Base-by-base conservation (phyloP, 23 tunicate genomes). In the Ascidia mentula region DNA sequence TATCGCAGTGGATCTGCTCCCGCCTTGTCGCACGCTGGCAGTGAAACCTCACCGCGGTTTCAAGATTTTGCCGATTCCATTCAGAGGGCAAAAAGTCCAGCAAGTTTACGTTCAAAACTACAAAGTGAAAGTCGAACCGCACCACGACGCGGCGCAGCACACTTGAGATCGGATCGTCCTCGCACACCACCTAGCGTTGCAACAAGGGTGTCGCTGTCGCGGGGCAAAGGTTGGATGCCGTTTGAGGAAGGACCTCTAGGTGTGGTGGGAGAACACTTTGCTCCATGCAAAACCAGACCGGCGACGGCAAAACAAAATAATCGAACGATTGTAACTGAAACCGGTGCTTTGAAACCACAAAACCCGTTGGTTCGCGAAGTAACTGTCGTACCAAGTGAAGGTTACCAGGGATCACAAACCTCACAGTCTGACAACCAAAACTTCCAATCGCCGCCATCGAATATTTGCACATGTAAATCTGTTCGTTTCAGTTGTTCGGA, bases 101-200 rank as follows among this genome's bases (percentile, higher is more conserved):
- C 4, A 26, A 53, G 28, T 20, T 28, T 28, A 20, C 65, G 65
- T 9, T 3, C 24, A 28, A 53, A 53, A 53, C 65, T 26, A 9
- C 65, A 53, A 53, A 28, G 4, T 3, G 65, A 28, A 5, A 20
- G 28, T 3, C 65, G 65, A 9, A 9, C 24, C 2, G 28, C 65
- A 3, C 65, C 22, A 53, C 65, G 65, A 20, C 65, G 65, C 22
- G 22, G 65, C 65, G 24, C 22, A 26, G 28, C 65, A 9, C 65
- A 53, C 22, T 20, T 53, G 4, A 26, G 65, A 28, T 3, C 65
- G 7, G 65, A 53, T 9, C 65, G 65, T 1, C 65, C 65, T 26
- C 65, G 65, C 65, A 53, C 65, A 28, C 65, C 65, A 53, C 65
- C 65, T 53, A 53, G 65, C 24, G 65, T 53, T 53, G 24, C 65